A percentile compares a stretch with the other conserved stretches of the same genome.
These are phyloP conservation scores for Thereva unica DNA, from an alignment of 2,888 invertebrate species.

Conservation along the genomic window DNA sequence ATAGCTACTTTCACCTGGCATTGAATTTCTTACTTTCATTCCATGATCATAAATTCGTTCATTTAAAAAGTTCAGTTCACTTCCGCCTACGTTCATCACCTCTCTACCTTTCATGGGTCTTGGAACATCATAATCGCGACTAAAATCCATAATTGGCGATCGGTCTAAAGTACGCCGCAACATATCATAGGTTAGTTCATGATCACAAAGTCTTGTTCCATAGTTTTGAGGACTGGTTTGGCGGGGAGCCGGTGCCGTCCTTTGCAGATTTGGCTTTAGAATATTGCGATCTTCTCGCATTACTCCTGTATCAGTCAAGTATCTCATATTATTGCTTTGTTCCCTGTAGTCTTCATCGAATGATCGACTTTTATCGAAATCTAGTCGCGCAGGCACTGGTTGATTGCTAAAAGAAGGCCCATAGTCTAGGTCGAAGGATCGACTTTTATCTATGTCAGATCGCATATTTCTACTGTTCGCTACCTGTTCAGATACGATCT, in stretches of 20 bases:
- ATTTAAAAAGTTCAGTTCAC: constrained; percentile 56
- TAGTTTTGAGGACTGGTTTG: constrained; percentile 56
- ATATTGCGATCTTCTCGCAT: constrained; percentile 26
- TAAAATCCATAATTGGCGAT: constrained; percentile 56
- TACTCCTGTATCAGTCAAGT: constrained; percentile 46
- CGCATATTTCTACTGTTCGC: constrained; percentile 15
- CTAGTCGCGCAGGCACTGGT: constrained; percentile 49
- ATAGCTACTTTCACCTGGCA: constrained; percentile 51
- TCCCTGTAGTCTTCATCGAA: constrained; percentile 57
- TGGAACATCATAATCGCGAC: constrained; percentile 52
- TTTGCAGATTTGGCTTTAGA: constrained; percentile 24
- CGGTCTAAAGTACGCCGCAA: constrained; percentile 53
- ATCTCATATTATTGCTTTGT: constrained; percentile 49
- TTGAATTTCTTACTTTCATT: constrained; percentile 46
- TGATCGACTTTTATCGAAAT: constrained; percentile 57
- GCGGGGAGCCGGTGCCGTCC: constrained; percentile 40
- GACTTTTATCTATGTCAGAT: constrained; percentile 54
- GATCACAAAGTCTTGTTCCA: constrained; percentile 56
- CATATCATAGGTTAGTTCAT: constrained; percentile 57
- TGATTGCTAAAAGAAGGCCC: constrained; percentile 48
- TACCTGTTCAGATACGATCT: constrained; percentile 39
- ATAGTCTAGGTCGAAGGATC: constrained; percentile 57
- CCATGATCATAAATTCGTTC: constrained; percentile 53
- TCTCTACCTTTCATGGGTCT: constrained; percentile 51
- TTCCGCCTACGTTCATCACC: constrained; percentile 54